Conservation (phyloP, 2,113 vertebrate genomes). For the Corythornis cristatus region DNA sequence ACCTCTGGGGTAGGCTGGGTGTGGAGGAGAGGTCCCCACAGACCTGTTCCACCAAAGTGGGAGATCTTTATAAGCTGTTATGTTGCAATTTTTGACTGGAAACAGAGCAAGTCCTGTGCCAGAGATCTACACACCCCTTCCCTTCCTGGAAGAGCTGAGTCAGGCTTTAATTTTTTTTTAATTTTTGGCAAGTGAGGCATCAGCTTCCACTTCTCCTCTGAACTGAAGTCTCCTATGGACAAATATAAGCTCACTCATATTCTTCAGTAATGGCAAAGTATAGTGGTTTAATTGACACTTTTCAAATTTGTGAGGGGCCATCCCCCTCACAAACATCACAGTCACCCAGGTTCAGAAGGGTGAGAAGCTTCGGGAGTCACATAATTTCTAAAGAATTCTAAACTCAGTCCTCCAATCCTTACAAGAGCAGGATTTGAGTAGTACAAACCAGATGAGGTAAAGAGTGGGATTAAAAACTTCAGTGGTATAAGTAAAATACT, state of each 20-base stretch:
- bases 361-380: neutral
- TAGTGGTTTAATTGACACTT: neutral
- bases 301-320: neutral
- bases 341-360: neutral
- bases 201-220: neutral
- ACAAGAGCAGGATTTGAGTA: neutral
- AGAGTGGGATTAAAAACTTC: neutral
- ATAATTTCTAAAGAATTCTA: neutral
- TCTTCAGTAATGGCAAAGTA: neutral
- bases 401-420: neutral
- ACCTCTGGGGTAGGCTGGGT: neutral
- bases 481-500: neutral
- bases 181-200: neutral
- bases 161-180: accelerated
- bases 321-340: neutral
- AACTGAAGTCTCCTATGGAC: neutral
- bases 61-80: neutral
- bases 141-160: neutral
- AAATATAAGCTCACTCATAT: neutral
- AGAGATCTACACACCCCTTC: neutral
- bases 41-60: neutral
- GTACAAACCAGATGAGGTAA: neutral
- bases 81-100: neutral
- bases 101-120: neutral
- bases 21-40: neutral